Percentiles rank a stretch among this genome's conserved stretches.
Evolutionary conservation across 2,113 vertebrate species (phyloP).

Genomic region (Apus apus): DNA sequence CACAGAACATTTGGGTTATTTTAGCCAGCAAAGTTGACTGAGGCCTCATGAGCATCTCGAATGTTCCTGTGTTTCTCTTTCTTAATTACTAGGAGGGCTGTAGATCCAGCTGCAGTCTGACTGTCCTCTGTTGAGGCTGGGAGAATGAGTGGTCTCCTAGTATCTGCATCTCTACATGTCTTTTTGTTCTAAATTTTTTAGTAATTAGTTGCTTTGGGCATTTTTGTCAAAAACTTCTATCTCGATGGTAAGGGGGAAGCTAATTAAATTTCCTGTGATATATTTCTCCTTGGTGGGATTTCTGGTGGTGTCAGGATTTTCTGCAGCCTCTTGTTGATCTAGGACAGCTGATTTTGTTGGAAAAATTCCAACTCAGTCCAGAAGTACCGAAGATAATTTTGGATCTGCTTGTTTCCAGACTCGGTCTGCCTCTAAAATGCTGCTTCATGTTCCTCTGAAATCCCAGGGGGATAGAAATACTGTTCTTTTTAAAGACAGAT

Average conservation of each 20-base stretch:
- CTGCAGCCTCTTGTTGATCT: conserved; percentile 25
- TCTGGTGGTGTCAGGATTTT: neutral
- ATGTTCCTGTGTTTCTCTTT: neutral
- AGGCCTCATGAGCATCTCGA: neutral
- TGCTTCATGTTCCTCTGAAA: conserved; percentile 40
- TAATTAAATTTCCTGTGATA: neutral
- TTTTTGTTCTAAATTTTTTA: neutral
- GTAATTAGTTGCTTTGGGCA: neutral
- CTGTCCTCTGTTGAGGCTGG: neutral
- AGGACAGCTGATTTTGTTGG: conserved; percentile 51
- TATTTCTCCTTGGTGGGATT: neutral
- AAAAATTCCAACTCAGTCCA: conserved; percentile 27
- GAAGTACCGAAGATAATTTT: conserved; percentile 26
- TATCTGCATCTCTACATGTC: neutral
- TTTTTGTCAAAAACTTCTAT: neutral
- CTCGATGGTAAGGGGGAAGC: neutral
- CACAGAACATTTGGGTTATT: rapidly evolving
- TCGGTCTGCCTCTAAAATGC: neutral
- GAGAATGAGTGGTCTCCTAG: neutral
- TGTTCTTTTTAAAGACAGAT: conserved; percentile 15
- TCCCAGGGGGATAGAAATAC: conserved; percentile 6
- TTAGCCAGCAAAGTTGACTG: neutral
- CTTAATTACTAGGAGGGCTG: neutral
- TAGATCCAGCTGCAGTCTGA: neutral
- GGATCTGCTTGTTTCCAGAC: conserved; percentile 39